Evolutionary conservation across 2,113 vertebrate genomes (phyloP), one percentile per base, ranked within the genome.

Genomic region (Apeltes quadracus): DNA sequence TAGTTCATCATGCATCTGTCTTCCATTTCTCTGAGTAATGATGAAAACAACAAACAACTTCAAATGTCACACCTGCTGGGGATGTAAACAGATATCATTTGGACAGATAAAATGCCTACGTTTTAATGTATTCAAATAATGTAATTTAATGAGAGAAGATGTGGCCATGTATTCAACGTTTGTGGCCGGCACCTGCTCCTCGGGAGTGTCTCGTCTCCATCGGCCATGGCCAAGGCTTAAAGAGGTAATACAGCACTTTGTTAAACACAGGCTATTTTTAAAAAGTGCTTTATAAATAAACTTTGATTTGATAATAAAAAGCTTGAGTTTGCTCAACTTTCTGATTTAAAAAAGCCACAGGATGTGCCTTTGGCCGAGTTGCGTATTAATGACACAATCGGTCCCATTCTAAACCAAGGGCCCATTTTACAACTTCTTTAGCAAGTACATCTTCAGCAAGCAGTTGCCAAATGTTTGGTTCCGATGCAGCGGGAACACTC

Each of bases 111-210:
- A 22, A 20, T 22, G 14, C 34, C 20, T 5, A 51, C 22, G 48
- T 51, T n/a, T 22, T 50, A 3, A 10, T 20, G n/a, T n/a, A 7
- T 7, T 48, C 12, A 13, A 51, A 51, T 51, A 10, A 20, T 48
- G 46, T 34, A 34, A 6, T 34, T 34, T 34, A 34, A 34, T 34
- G 6, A 29, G 29, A 3, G 2, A 38, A 36, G 20, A 38, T 38
- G 2, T 22, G 2, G 56, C 34, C 13, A 39, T 59, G 20, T 63
- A 9, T 3, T 10, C 54, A 2, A 53, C 16, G 8, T 13, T 81
- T 92, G 82, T 77, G 79, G 70, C 61, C 71, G 83, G 85, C 80
- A 87, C 77, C 84, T 85, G 73, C 88, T 86, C 69, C 53, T 43
- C 69, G 56, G 72, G 68, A 83, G 66, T 67, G 74, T 71, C 57